Evolutionary conservation across 1,140 invertebrate genomes (phyloP), one percentile per base, ranked within the genome.

Genomic region (Ceratina calcarata): DNA sequence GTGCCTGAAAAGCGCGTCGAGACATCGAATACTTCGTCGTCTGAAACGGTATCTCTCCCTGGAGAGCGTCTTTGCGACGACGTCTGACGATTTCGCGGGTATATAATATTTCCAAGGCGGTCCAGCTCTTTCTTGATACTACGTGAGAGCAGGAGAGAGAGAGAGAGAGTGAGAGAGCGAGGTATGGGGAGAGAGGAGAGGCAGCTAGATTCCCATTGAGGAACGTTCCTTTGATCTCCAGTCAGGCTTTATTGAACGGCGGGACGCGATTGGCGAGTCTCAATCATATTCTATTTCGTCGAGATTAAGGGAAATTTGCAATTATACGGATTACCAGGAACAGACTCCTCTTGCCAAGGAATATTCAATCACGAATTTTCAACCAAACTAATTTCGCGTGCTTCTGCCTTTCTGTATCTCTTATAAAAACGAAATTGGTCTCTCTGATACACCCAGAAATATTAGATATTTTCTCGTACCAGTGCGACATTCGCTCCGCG

Each of bases 221-320:
- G 80, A 58, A 37, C 24, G 81, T 15, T 76, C 74, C 86, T 89
- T 89, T 89, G 88, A 89, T 87, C 87, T 85, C 68, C 80, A 61
- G 75, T 74, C 73, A 79, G 80, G 87, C 73, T 83, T 84, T 84
- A 89, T 88, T 88, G 83, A 88, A 89, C 77, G 62, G 32, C 73
- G 64, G 55, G 20, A 69, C 58, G 72, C 85, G 78, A 86, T 86
- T 83, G 86, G 61, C 74, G 83, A 86, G 75, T 85, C 86, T 80
- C 87, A 83, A 86, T 88, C 86, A 86, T 69, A 84, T 71, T 69
- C 78, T 67, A 66, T 86, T 87, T 84, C 68, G 68, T 71, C 72
- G 45, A 84, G 86, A 88, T 90, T 90, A 86, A 90, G 81, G 75
- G 51, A 88, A 89, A 89, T 88, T 89, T 71, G 84, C 88, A 90